Percentiles rank a stretch among this genome's conserved stretches.
Evolutionary conservation across 2,113 vertebrate species (phyloP).

Genomic region (Circaetus cinerascens): DNA sequence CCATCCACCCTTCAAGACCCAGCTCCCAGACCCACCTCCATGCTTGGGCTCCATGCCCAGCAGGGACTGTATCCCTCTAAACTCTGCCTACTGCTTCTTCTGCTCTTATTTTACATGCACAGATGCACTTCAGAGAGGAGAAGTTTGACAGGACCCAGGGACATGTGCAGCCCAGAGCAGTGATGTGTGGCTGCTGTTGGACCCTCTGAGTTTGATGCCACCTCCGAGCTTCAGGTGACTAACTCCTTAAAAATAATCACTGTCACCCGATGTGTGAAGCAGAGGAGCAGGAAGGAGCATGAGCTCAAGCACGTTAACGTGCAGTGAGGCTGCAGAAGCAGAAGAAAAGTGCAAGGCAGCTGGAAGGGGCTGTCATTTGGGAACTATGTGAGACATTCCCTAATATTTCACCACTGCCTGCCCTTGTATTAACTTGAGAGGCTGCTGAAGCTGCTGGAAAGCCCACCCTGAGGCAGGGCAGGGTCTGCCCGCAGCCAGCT

Average conservation of each 20-base stretch:
- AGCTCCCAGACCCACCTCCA: not conserved
- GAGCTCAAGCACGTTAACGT: fast-evolving
- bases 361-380: not conserved
- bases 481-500: not conserved
- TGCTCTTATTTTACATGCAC: not conserved
- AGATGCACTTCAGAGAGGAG: not conserved
- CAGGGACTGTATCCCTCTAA: not conserved
- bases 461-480: fast-evolving
- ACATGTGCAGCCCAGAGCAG: not conserved
- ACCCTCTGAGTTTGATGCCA: not conserved
- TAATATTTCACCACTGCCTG: not conserved
- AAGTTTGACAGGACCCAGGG: not conserved
- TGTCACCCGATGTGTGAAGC: fast-evolving
- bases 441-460: not conserved
- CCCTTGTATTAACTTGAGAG: not conserved
- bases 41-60: not conserved
- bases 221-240: not conserved
- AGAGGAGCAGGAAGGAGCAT: not conserved
- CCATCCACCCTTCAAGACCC: fast-evolving
- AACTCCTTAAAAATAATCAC: not conserved
- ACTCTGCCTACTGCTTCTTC: not conserved
- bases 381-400: not conserved
- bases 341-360: not conserved
- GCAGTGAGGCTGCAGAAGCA: not conserved
- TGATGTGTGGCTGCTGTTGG: not conserved